phyloP scores from a whole-genome alignment of 2,797 vertebrate species.

The Telmatherina bonti region DNA sequence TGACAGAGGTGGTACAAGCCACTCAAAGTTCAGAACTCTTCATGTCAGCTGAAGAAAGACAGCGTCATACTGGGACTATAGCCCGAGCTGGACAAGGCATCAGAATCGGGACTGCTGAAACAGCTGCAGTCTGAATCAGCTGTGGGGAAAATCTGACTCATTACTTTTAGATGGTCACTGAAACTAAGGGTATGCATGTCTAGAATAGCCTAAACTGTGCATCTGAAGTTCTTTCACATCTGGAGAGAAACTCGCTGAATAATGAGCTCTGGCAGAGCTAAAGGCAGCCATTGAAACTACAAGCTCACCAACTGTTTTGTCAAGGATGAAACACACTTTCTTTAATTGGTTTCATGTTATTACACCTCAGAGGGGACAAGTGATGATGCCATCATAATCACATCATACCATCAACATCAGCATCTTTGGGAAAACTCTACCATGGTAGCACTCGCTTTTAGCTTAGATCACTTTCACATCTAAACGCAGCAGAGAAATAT shows the following conservation, averaged over 20 bases:
- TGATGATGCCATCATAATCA: neutral
- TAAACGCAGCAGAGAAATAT: neutral
- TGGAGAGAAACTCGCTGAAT: slow-evolving; percentile 30
- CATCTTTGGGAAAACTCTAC: neutral
- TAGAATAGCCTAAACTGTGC: slow-evolving; percentile 18
- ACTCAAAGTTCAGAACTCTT: neutral
- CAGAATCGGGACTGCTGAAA: slow-evolving; percentile 31
- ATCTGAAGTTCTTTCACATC: slow-evolving; percentile 25
- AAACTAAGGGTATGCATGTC: slow-evolving; percentile 34
- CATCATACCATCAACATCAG: neutral
- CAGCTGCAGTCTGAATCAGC: slow-evolving; percentile 59
- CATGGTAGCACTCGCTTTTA: neutral
- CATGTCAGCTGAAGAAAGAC: slow-evolving; percentile 27
- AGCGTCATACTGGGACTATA: slow-evolving; percentile 31
- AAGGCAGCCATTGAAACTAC: slow-evolving; percentile 17
- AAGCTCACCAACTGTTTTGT: neutral
- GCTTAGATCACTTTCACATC: neutral
- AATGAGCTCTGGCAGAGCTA: slow-evolving; percentile 4
- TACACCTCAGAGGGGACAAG: neutral
- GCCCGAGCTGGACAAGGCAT: slow-evolving; percentile 38
- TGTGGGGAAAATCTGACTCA: slow-evolving; percentile 59
- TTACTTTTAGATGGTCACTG: slow-evolving; percentile 29
- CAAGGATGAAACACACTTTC: slow-evolving; percentile 1
- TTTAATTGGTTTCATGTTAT: neutral
- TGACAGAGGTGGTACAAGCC: neutral